These are phyloP conservation scores for Drosophila bocqueti DNA, from an alignment of 1,140 invertebrate species.

Conservation along the genomic window DNA sequence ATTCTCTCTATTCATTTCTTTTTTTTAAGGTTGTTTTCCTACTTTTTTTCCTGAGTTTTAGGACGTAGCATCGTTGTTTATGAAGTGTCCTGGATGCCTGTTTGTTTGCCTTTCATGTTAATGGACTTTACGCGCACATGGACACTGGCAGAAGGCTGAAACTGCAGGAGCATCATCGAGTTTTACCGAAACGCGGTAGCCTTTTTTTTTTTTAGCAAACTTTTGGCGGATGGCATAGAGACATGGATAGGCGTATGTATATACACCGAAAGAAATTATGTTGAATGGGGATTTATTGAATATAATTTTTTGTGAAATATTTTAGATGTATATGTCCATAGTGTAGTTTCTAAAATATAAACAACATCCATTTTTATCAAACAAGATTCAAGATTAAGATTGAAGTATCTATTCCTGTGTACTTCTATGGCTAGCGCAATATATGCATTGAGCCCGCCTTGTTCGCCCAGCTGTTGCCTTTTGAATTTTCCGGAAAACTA, in stretches of 20 bases:
- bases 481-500: constrained; percentile 42
- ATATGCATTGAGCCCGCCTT: constrained; percentile 53
- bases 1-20: background rate
- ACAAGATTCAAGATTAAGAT: background rate
- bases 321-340: rapidly evolving
- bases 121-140: constrained; percentile 76
- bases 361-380: background rate
- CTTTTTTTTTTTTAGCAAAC: constrained; percentile 33
- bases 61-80: constrained; percentile 51
- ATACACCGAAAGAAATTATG: background rate
- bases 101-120: constrained; percentile 80
- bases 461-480: constrained; percentile 60
- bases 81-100: constrained; percentile 67
- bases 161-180: constrained; percentile 35
- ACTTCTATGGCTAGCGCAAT: constrained; percentile 32
- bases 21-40: background rate
- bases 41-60: constrained; percentile 22
- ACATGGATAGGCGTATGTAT: constrained; percentile 31
- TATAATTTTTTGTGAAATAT: rapidly evolving
- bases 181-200: constrained; percentile 33
- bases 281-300: background rate
- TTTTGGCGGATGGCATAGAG: constrained; percentile 31
- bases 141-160: constrained; percentile 45
- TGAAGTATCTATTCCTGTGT: constrained; percentile 8
- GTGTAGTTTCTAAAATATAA: background rate